Evolutionary conservation across 2,888 invertebrate species (phyloP), one percentile per base, ranked within the genome.

Genomic region (Pemphredon lugubris): DNA sequence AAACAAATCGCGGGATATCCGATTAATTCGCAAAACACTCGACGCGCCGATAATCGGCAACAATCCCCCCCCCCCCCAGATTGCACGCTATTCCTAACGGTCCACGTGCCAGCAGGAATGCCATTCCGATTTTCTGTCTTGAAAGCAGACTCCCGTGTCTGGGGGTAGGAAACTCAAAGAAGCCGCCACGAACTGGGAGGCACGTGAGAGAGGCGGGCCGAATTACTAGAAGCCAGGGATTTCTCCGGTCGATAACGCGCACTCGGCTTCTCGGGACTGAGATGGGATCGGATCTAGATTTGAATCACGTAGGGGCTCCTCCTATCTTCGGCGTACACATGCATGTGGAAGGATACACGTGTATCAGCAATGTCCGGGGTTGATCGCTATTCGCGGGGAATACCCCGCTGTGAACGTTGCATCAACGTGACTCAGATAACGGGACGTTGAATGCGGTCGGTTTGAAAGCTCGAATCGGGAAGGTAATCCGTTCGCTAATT

Each of bases 281-380:
- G 83, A 85, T 86, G 77, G 65, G 82, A 84, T 87, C 86, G 74
- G 79, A 87, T 88, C 87, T 87, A 86, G 88, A 88, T 88, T 88
- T 88, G 84, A 86, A 87, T 88, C 87, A 87, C 88, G 88, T 88
- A 87, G 81, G 77, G 77, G 60, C 48, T 37, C 54, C 71, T 45
- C 18, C 61, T 37, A 51, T 54, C 61, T 47, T 44, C 48, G 20
- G n/a, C 39, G 60, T 34, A 32, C 14, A 53, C 45, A 11, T 42
- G n/a, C n/a, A n/a, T n/a, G n/a, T n/a, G n/a, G n/a, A n/a, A n/a
- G 26, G 53, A 58, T 34, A 53, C 66, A 66, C 37, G 66, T 57
- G 54, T 65, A 61, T 39, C 51, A 61, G 59, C 37, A 3, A 55
- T 21, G 50, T 55, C 26, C 64, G 51, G 13, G 37, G 39, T 53